Evolutionary conservation across 2,888 invertebrate species (phyloP).

Genomic region (Eulithis testata): DNA sequence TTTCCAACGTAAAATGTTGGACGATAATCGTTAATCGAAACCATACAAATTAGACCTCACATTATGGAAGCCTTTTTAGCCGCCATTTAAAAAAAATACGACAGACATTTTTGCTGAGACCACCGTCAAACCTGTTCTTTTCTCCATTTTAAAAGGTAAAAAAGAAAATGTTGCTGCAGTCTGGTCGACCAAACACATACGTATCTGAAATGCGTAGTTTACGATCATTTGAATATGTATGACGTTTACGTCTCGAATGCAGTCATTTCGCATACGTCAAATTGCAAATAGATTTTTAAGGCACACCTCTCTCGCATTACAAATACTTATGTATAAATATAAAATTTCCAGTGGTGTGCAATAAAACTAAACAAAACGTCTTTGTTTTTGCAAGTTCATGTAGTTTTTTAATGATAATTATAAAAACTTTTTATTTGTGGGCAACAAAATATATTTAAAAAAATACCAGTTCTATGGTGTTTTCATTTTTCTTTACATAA

Average conservation of each 20-base stretch:
- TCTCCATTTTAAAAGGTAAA: slow-evolving; percentile 31
- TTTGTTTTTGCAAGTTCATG: too few relatives aligned
- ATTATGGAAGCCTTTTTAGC: slow-evolving; percentile 33
- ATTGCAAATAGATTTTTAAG: background rate
- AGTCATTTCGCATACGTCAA: background rate
- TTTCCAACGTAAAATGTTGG: slow-evolving; percentile 21
- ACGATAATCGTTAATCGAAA: slow-evolving; percentile 43
- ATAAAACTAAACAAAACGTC: too few relatives aligned
- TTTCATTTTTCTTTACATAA: too few relatives aligned
- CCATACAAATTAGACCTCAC: slow-evolving; percentile 48
- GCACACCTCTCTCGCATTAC: background rate
- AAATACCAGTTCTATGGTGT: too few relatives aligned
- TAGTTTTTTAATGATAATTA: too few relatives aligned
- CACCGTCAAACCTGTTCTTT: slow-evolving; percentile 41
- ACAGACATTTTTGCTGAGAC: slow-evolving; percentile 41
- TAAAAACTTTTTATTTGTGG: too few relatives aligned
- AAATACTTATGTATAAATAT: background rate
- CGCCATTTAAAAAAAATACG: slow-evolving; percentile 43
- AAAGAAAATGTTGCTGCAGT: slow-evolving; percentile 30
- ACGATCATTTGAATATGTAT: slow-evolving; percentile 12
- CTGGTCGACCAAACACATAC: slow-evolving; percentile 28
- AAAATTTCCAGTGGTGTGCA: too few relatives aligned
- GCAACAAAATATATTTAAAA: too few relatives aligned
- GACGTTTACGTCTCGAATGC: slow-evolving; percentile 14
- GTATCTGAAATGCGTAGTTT: slow-evolving; percentile 21